A percentile compares a stretch with the other conserved stretches of the same genome.
Evolutionary conservation across 2,113 vertebrate genomes (phyloP).

Genomic region (Corythoichthys intestinalis): DNA sequence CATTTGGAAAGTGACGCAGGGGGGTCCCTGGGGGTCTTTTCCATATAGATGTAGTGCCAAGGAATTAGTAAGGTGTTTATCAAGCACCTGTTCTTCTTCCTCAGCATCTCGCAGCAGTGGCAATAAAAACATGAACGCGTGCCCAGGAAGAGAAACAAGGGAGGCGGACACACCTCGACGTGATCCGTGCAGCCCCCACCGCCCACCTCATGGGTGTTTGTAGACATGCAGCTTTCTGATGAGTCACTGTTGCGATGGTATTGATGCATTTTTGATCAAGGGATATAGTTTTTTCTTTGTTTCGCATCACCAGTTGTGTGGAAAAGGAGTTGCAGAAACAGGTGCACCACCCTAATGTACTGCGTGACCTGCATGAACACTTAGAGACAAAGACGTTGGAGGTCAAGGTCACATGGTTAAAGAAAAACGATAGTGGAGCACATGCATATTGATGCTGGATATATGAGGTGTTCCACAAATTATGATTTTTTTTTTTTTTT

Average conservation of each 20-base stretch:
- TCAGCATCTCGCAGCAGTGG: constrained; percentile 4
- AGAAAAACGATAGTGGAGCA: neutral
- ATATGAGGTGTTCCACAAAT: neutral
- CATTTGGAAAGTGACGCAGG: constrained; percentile 2
- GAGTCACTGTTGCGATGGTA: constrained; percentile 35
- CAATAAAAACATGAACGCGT: constrained; percentile 5
- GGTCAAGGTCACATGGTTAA: constrained; percentile 17
- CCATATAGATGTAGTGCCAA: neutral
- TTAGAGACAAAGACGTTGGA: constrained; percentile 23
- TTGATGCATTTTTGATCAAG: constrained; percentile 2
- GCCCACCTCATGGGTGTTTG: constrained; percentile 14
- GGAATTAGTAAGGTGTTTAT: neutral
- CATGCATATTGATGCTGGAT: neutral
- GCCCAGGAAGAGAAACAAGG: constrained; percentile 5
- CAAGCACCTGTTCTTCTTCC: neutral
- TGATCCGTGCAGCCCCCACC: constrained; percentile 17
- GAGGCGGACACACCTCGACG: constrained; percentile 47
- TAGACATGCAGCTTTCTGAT: constrained; percentile 40
- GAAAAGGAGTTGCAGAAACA: neutral
- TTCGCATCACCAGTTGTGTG: neutral
- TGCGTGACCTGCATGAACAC: neutral
- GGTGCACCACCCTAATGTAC: neutral
- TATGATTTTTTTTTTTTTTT: neutral
- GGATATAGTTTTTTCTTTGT: neutral
- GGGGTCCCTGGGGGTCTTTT: neutral